A percentile compares a stretch with the other conserved stretches of the same genome.
phyloP scores from a whole-genome alignment of 1,140 invertebrate species.

The Brachionus sp. region DNA sequence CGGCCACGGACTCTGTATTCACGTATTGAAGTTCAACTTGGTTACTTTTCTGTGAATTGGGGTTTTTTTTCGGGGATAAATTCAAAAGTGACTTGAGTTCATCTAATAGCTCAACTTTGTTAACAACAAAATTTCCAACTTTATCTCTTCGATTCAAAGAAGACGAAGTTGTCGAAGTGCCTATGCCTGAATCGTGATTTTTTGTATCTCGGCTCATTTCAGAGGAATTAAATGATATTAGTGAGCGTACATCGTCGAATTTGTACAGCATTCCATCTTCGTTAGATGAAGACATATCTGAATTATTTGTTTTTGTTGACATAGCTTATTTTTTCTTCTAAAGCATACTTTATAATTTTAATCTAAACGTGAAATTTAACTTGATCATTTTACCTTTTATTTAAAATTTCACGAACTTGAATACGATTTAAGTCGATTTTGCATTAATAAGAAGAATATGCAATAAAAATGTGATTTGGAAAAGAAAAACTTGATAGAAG shows the following conservation, averaged over 20 bases:
- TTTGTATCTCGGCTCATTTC: conserved; percentile 7
- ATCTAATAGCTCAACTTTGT: conserved; percentile 8
- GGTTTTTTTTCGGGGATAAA: neutral
- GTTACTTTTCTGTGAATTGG: neutral
- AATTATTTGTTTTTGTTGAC: conserved; percentile 17
- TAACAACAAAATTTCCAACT: neutral
- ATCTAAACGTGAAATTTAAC: neutral
- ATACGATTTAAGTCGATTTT: neutral
- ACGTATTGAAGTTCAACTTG: neutral
- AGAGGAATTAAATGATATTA: conserved; percentile 22
- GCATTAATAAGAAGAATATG: no score
- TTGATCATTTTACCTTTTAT: neutral
- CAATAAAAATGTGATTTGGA: neutral
- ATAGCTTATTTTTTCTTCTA: neutral
- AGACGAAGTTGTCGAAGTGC: neutral
- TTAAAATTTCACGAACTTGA: neutral
- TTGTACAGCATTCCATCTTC: conserved; percentile 21
- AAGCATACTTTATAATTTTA: neutral
- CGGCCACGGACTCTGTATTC: neutral
- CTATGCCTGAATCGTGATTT: conserved; percentile 11
- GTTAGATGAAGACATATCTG: conserved; percentile 1
- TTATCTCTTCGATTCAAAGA: neutral
- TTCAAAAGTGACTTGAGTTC: conserved; percentile 9
- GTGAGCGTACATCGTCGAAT: neutral
- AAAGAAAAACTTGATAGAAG: neutral